Conservation (phyloP, 2,888 invertebrate species). For the Noctua fimbriata region DNA sequence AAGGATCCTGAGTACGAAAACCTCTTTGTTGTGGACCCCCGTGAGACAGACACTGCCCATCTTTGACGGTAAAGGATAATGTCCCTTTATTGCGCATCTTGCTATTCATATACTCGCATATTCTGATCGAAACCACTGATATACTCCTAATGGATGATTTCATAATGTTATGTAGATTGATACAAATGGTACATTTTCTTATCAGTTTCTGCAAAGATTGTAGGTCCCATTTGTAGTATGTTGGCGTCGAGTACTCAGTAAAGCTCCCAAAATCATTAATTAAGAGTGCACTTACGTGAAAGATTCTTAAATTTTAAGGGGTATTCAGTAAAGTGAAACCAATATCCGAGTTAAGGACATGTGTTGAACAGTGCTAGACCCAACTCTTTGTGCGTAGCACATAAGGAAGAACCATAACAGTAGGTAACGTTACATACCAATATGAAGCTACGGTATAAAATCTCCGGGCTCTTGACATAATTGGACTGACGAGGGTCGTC, state of each 20-base stretch:
- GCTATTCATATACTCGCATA: slow-evolving; percentile 64
- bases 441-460: slow-evolving; percentile 49
- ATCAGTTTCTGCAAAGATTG: neutral
- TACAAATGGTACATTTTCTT: slow-evolving; percentile 25
- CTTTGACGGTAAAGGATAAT: slow-evolving; percentile 75
- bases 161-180: slow-evolving; percentile 24
- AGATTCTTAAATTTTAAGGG: neutral
- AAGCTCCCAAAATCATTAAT: neutral
- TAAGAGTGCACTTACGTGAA: neutral
- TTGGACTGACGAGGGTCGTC: slow-evolving; percentile 82
- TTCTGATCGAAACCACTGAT: slow-evolving; percentile 45
- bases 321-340: neutral
- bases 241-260: neutral
- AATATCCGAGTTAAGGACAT: slow-evolving; percentile 1
- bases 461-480: slow-evolving; percentile 75
- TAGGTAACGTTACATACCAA: slow-evolving; percentile 30
- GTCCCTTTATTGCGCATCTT: slow-evolving; percentile 74
- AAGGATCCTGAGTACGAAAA: slow-evolving; percentile 73
- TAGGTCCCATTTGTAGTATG: neutral
- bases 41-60: slow-evolving; percentile 70
- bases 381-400: neutral
- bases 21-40: slow-evolving; percentile 81
- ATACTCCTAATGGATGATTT: slow-evolving; percentile 39
- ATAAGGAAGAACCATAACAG: slow-evolving; percentile 1
- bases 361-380: neutral